Evolutionary conservation across 1,140 invertebrate species (phyloP).

Genomic region (Potamilus streckersoni): DNA sequence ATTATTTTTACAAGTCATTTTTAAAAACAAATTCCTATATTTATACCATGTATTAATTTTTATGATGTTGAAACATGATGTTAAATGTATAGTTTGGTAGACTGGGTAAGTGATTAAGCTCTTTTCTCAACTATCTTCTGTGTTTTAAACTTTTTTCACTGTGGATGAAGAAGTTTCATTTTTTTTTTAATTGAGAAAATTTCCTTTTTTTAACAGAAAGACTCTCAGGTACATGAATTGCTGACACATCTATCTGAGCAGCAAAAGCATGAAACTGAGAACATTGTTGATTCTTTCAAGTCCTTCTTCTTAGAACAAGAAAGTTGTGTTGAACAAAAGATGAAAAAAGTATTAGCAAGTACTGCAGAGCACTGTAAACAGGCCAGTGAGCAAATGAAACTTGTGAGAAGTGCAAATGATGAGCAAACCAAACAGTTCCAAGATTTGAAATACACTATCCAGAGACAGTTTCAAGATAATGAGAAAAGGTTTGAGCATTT

Average conservation of each 20-base stretch:
- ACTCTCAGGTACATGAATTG: conserved; percentile 12
- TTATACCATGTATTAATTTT: no score
- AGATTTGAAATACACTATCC: conserved; percentile 13
- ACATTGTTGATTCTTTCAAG: conserved; percentile 8
- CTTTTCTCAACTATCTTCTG: no score
- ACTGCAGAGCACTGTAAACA: conserved; percentile 13
- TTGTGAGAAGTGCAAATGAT: not conserved
- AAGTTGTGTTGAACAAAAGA: conserved; percentile 10
- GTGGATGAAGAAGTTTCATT: no score
- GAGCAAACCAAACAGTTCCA: conserved; percentile 18
- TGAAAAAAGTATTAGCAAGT: conserved; percentile 13
- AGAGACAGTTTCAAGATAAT: conserved; percentile 15
- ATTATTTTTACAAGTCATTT: no score
- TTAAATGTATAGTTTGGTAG: no score
- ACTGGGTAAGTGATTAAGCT: no score
- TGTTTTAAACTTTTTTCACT: no score
- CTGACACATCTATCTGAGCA: not conserved
- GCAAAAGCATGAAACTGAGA: not conserved
- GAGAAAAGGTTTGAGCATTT: conserved; percentile 17
- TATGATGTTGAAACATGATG: no score
- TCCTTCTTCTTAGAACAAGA: conserved; percentile 18
- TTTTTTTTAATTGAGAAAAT: no score
- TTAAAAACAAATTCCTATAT: no score
- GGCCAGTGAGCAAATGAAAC: conserved; percentile 4
- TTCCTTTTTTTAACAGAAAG: conserved; percentile 11